Percentiles rank a stretch among this genome's conserved stretches.
These are phyloP conservation scores for Mormyrops attenuatus DNA, from an alignment of 2,797 vertebrate species.

Conservation along the genomic window DNA sequence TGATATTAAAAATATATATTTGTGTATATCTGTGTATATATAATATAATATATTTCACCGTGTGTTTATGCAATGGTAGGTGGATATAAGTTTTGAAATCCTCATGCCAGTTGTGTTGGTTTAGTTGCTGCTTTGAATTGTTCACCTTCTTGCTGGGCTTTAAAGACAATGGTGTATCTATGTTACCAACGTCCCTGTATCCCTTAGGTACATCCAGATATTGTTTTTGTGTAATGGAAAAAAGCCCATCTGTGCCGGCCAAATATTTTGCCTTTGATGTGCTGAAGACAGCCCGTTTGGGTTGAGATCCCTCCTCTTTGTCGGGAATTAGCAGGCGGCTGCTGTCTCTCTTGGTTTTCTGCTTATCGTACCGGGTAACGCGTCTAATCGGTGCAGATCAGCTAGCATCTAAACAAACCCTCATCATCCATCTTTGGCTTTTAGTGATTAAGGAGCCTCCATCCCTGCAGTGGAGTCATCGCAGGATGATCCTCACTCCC, in stretches of 20 bases:
- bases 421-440: not conserved
- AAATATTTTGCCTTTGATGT: constrained; percentile 10
- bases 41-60: not conserved
- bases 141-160: not conserved
- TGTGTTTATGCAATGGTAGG: not conserved
- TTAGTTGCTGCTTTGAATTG: not conserved
- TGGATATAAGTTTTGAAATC: not conserved
- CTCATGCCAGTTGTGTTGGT: not conserved
- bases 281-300: constrained; percentile 15
- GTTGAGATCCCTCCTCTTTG: not conserved
- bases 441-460: constrained; percentile 33
- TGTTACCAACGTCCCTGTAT: constrained; percentile 14
- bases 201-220: not conserved
- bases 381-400: not conserved
- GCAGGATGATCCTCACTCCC: constrained; percentile 9
- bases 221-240: not conserved
- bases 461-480: constrained; percentile 12
- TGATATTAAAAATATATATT: not conserved
- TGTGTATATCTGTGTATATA: not conserved
- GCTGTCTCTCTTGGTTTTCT: not conserved
- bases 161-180: not conserved
- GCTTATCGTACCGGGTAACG: not conserved
- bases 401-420: not conserved
- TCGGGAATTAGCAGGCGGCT: not conserved
- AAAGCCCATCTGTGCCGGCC: constrained; percentile 22